Evolutionary conservation across 1,140 invertebrate species (phyloP).

Genomic region (Papilio machaon): DNA sequence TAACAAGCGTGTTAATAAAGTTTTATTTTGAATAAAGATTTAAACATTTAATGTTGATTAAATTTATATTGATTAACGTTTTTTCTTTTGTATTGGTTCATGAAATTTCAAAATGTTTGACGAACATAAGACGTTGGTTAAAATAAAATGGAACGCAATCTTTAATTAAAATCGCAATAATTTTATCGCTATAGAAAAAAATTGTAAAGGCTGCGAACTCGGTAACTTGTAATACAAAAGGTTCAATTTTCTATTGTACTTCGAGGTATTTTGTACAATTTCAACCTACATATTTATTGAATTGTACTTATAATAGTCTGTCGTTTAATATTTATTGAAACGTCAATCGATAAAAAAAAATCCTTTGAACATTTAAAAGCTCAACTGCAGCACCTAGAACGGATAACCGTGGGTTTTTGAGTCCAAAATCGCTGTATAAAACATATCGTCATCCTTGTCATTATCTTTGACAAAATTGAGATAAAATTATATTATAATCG

Average conservation of each 20-base stretch:
- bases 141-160: no score
- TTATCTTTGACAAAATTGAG: no score
- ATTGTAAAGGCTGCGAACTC: neutral
- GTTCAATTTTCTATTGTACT: neutral
- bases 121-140: no score
- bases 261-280: constrained; percentile 1
- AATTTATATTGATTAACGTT: no score
- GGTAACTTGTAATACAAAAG: neutral
- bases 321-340: neutral
- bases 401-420: neutral
- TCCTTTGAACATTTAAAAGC: neutral
- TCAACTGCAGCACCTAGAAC: neutral
- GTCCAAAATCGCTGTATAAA: no score
- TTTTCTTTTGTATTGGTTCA: no score
- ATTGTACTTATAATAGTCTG: neutral
- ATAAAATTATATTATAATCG: no score
- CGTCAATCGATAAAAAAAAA: neutral
- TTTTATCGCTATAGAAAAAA: neutral
- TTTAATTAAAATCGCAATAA: neutral
- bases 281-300: neutral
- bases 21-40: no score
- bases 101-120: no score
- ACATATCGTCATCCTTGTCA: no score
- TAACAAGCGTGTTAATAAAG: no score
- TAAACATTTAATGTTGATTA: no score